A percentile compares a stretch with the other conserved stretches of the same genome.
Evolutionary conservation across 1,140 invertebrate species (phyloP).

Genomic region (Pseudoatta argentina): DNA sequence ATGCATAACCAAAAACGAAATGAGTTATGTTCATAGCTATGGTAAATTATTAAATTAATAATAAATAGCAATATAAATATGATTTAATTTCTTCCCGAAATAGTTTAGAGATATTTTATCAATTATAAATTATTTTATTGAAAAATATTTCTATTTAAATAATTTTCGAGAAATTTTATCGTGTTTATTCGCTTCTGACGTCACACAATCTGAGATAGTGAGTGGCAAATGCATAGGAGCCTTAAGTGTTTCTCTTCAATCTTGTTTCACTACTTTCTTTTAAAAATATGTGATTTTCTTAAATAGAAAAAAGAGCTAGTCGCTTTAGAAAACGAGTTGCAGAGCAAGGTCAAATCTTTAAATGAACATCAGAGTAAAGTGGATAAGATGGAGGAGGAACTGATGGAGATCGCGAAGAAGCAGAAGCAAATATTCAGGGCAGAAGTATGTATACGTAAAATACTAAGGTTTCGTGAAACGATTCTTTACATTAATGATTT

Average conservation of each 20-base stretch:
- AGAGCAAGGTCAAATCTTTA: constrained; percentile 88
- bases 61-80: too few species aligned
- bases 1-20: too few species aligned
- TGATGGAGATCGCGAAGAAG: constrained; percentile 86
- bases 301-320: constrained; percentile 88
- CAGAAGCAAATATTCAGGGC: constrained; percentile 83
- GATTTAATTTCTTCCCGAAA: too few species aligned
- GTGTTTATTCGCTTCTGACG: too few species aligned
- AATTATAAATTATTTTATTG: too few species aligned
- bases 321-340: constrained; percentile 89
- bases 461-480: neutral
- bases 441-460: constrained; percentile 75
- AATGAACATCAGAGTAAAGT: constrained; percentile 88
- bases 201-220: too few species aligned
- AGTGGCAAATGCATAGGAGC: neutral
- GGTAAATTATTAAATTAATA: too few species aligned
- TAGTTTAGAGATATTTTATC: too few species aligned
- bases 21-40: too few species aligned
- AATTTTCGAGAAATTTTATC: too few species aligned
- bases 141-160: too few species aligned
- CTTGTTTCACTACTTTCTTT: neutral
- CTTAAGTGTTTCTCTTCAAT: neutral
- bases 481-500: constrained; percentile 29
- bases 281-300: constrained; percentile 36
- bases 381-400: constrained; percentile 88